Conservation (phyloP, 2,797 vertebrate genomes). For the Eospalax fontanierii region DNA sequence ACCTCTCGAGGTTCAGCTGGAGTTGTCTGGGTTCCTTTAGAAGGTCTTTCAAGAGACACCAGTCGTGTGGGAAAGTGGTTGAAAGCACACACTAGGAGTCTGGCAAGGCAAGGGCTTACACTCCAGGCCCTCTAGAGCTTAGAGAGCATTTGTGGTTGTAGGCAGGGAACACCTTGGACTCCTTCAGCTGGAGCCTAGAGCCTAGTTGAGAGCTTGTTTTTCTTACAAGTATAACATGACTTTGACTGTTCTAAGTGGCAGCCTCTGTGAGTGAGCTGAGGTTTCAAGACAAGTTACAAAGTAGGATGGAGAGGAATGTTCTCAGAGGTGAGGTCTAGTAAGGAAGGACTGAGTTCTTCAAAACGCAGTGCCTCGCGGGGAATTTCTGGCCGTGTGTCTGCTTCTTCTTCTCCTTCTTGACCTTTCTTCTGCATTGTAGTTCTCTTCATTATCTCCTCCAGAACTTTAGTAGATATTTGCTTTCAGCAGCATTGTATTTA, state of each 20-base stretch:
- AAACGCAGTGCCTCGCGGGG: not conserved
- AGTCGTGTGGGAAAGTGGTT: not conserved
- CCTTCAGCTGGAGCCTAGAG: not conserved
- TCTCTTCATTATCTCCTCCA: not conserved
- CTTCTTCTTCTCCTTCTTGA: conserved; percentile 12
- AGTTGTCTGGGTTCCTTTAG: not conserved
- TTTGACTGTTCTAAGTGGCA: not conserved
- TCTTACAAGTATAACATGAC: conserved; percentile 13
- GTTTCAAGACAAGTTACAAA: not conserved
- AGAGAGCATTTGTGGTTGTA: not conserved
- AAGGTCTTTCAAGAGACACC: not conserved
- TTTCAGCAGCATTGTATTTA: not conserved
- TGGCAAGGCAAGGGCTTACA: not conserved
- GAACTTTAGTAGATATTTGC: not conserved
- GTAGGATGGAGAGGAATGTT: not conserved
- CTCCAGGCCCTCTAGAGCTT: not conserved
- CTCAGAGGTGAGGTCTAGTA: not conserved
- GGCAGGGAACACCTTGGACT: not conserved
- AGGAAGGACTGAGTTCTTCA: not conserved
- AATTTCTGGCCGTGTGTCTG: not conserved
- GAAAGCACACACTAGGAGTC: not conserved
- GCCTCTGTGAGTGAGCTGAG: not conserved
- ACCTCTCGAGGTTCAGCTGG: not conserved
- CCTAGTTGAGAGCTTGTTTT: not conserved
- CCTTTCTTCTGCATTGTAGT: not conserved